Evolutionary conservation across 2,888 invertebrate genomes (phyloP).

Genomic region (Calameuta filiformis): DNA sequence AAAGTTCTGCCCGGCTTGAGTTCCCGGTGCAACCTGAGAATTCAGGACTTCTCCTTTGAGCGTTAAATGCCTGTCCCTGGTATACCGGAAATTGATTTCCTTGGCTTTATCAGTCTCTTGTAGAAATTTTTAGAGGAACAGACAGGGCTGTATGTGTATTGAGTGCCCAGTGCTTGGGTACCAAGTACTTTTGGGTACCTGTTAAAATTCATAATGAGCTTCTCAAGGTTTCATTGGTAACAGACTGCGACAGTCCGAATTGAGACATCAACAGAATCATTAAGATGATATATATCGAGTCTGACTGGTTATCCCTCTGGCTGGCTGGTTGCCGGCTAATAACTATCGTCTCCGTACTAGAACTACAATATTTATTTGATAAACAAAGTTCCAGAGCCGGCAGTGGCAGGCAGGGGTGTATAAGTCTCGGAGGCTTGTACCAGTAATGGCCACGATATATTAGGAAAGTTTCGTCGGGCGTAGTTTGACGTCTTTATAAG

Average conservation of each 20-base stretch:
- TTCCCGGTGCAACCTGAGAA: not conserved
- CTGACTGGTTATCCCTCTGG: not conserved
- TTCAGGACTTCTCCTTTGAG: not conserved
- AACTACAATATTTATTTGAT: conserved; percentile 53
- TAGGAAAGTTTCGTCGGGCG: conserved; percentile 56
- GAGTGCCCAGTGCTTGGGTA: not conserved
- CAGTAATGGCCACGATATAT: conserved; percentile 56
- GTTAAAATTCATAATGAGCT: not conserved
- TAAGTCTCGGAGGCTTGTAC: conserved; percentile 54
- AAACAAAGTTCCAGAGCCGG: conserved; percentile 52
- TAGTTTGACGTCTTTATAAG: conserved; percentile 56
- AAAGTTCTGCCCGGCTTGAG: conserved; percentile 27
- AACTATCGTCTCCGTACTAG: conserved; percentile 25
- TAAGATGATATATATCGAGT: conserved; percentile 19
- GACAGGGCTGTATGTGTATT: not conserved
- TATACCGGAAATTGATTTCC: not conserved
- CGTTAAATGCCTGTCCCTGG: not conserved
- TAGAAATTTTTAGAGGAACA: not conserved
- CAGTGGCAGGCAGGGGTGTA: conserved; percentile 30
- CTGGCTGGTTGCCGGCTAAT: conserved; percentile 24
- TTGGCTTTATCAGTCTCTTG: not conserved
- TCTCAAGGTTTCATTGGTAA: not conserved
- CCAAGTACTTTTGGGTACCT: not conserved
- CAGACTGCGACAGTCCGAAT: conserved; percentile 2
- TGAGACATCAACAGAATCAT: conserved; percentile 24